These are phyloP conservation scores for Trichonephila clavipes DNA, from an alignment of 1,140 invertebrate genomes.

Conservation along the genomic window DNA sequence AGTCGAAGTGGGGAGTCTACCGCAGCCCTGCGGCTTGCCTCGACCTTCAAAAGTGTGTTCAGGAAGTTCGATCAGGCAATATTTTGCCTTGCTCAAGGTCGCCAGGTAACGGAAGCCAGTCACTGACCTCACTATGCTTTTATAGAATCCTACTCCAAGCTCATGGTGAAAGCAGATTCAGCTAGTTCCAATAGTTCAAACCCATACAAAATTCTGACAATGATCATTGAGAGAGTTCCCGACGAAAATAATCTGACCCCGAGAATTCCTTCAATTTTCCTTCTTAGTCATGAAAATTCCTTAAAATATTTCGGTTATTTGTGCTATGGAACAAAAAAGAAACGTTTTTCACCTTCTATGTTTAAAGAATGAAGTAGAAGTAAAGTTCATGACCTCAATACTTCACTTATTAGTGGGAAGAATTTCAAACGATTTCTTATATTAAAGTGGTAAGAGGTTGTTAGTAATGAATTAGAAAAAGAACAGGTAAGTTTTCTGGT, in stretches of 20 bases:
- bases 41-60: constrained; percentile 69
- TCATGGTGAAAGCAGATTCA: constrained; percentile 53
- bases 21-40: neutral
- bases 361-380: neutral
- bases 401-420: neutral
- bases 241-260: neutral
- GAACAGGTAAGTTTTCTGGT: too few species aligned
- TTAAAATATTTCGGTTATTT: neutral
- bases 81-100: constrained; percentile 70
- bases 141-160: constrained; percentile 23
- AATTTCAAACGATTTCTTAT: too few species aligned
- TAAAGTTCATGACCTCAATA: neutral
- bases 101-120: constrained; percentile 71
- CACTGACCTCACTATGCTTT: constrained; percentile 55
- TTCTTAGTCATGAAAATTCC: neutral
- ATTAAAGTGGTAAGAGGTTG: too few species aligned
- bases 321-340: neutral
- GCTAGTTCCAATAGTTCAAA: neutral
- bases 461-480: too few species aligned
- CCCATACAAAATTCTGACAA: too few species aligned
- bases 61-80: constrained; percentile 60
- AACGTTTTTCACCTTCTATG: neutral
- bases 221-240: too few species aligned
- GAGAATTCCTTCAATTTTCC: neutral
- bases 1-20: constrained; percentile 22